Conservation (phyloP, 2,797 vertebrate genomes). For the Crypturellus tataupa region DNA sequence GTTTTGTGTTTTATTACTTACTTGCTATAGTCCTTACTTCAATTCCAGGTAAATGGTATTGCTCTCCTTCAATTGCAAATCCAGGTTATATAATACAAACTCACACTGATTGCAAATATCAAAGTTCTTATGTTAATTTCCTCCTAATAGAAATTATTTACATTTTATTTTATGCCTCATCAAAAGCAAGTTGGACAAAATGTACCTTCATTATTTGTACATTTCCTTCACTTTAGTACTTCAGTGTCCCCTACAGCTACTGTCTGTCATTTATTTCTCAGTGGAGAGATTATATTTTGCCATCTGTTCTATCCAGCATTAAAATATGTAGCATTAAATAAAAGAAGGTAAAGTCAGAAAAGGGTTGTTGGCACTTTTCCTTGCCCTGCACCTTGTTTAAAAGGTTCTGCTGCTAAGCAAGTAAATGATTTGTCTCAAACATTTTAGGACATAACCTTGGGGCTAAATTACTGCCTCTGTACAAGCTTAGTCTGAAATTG, state of each 20-base stretch:
- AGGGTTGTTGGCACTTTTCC: not conserved
- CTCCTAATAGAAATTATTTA: slow-evolving; percentile 72
- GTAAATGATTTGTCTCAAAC: not conserved
- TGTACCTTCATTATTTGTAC: slow-evolving; percentile 34
- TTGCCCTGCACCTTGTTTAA: slow-evolving; percentile 27
- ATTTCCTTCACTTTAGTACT: slow-evolving; percentile 54
- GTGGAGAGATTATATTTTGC: slow-evolving; percentile 33
- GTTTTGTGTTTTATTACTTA: slow-evolving; percentile 53
- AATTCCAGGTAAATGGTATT: slow-evolving; percentile 51
- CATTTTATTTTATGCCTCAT: slow-evolving; percentile 66
- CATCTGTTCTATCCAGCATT: slow-evolving; percentile 47
- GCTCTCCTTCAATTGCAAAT: slow-evolving; percentile 30
- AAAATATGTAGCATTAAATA: slow-evolving; percentile 13
- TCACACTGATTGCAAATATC: slow-evolving; percentile 50
- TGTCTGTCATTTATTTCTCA: slow-evolving; percentile 12
- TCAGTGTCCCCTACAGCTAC: slow-evolving; percentile 36
- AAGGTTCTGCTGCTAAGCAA: not conserved
- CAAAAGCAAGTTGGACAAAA: slow-evolving; percentile 58
- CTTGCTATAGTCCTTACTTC: slow-evolving; percentile 42
- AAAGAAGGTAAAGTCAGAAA: slow-evolving; percentile 47
- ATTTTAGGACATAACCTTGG: not conserved
- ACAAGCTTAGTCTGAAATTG: not conserved
- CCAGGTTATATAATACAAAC: slow-evolving; percentile 10
- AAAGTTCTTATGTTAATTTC: slow-evolving; percentile 55
- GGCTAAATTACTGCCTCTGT: not conserved